Conservation (phyloP, 2,113 vertebrate genomes). For the Mormoops blainvillei region DNA sequence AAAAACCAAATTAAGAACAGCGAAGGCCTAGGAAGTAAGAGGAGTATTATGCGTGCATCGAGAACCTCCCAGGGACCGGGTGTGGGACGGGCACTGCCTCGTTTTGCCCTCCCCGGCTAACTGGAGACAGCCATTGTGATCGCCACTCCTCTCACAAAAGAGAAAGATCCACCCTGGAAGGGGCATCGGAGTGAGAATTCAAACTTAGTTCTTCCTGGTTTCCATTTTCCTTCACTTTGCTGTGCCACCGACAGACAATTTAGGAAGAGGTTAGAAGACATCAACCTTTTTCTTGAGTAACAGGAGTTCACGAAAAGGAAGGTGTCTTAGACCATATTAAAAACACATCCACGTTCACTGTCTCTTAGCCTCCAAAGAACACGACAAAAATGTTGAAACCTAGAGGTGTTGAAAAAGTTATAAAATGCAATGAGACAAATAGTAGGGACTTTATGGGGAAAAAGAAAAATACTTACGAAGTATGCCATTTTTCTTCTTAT, state of each 20-base stretch:
- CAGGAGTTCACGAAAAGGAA: background rate
- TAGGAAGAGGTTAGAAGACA: background rate
- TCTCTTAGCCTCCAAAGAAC: background rate
- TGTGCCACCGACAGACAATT: background rate
- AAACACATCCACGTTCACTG: background rate
- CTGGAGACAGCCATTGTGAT: background rate
- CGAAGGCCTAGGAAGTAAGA: background rate
- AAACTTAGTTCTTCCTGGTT: background rate
- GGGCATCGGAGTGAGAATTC: background rate
- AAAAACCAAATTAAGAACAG: background rate
- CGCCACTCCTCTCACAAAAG: background rate
- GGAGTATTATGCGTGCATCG: fast-evolving
- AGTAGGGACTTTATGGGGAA: background rate
- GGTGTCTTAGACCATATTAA: background rate
- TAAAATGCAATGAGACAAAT: background rate
- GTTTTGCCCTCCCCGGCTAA: background rate
- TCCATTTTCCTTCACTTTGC: background rate
- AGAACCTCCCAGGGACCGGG: fast-evolving
- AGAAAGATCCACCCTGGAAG: background rate
- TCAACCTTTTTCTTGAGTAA: background rate
- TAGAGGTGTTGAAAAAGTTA: background rate
- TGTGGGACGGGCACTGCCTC: background rate
- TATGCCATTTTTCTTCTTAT: background rate
- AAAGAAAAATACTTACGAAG: background rate
- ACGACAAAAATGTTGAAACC: background rate